Conservation (phyloP, 1,140 invertebrate species). For the Drosophila suzukii region DNA sequence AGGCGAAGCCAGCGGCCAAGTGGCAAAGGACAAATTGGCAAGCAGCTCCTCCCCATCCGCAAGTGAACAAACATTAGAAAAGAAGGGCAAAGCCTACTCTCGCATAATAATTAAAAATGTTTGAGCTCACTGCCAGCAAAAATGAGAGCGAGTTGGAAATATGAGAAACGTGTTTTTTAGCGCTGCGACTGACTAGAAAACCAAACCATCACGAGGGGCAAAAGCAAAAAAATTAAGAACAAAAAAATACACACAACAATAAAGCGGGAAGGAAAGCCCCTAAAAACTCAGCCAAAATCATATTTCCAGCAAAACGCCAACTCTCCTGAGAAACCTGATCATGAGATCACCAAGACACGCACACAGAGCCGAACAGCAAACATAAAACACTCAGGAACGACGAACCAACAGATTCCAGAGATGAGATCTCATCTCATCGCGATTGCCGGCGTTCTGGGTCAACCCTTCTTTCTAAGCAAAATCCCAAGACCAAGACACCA, state of each 20-base stretch:
- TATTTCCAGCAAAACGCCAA: conserved; percentile 54
- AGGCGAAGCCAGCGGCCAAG: conserved; percentile 16
- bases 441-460: conserved; percentile 30
- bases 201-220: conserved; percentile 14
- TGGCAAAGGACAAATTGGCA: conserved; percentile 66
- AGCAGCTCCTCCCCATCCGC: conserved; percentile 15
- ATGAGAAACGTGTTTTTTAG: conserved; percentile 68
- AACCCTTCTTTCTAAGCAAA: conserved; percentile 66
- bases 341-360: conserved; percentile 33
- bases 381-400: too few species aligned
- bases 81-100: conserved; percentile 18
- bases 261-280: conserved; percentile 40
- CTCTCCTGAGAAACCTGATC: conserved; percentile 63
- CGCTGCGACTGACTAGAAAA: conserved; percentile 51
- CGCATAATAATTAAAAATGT: conserved; percentile 75
- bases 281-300: conserved; percentile 56
- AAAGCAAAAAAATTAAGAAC: conserved; percentile 14
- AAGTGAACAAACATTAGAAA: conserved; percentile 76
- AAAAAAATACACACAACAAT: conserved; percentile 28
- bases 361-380: not conserved
- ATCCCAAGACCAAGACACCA: not conserved
- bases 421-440: conserved; percentile 26
- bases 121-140: conserved; percentile 23
- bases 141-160: conserved; percentile 49
- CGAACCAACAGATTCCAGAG: conserved; percentile 23